phyloP scores from a whole-genome alignment of 53 echinoderm and acorn worm species.

The Hippasteria phrygiana region DNA sequence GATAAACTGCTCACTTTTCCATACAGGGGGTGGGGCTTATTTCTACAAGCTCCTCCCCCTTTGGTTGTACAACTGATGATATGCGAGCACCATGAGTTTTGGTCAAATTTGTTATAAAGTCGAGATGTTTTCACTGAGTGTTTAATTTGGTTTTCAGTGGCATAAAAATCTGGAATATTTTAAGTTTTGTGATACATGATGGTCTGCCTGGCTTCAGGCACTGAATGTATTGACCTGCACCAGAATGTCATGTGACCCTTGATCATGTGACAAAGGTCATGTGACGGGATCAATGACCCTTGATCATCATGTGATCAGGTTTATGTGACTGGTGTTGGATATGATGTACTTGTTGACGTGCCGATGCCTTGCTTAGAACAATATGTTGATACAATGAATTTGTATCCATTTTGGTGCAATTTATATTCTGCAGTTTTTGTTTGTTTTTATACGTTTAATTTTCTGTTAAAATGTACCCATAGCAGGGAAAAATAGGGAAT shows the following conservation, averaged over 20 bases:
- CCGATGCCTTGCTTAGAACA: conserved; percentile 22
- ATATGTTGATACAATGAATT: conserved; percentile 5
- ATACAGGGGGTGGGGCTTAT: no score
- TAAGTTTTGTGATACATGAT: conserved; percentile 2
- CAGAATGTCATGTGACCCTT: background rate
- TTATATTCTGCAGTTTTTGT: background rate
- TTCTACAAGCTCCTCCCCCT: no score
- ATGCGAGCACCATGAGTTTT: no score
- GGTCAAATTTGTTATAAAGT: no score
- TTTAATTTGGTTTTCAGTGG: no score
- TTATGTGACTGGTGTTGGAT: conserved; percentile 17
- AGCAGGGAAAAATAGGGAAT: no score
- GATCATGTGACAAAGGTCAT: conserved; percentile 12
- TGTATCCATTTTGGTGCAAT: conserved; percentile 43
- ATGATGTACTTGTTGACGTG: conserved; percentile 60
- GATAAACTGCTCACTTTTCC: no score
- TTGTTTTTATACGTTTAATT: background rate
- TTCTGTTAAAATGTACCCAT: background rate
- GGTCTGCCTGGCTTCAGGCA: conserved; percentile 25
- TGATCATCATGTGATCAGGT: no score
- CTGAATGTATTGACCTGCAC: conserved; percentile 36
- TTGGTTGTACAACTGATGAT: no score
- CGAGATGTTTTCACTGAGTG: no score
- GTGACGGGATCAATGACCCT: no score
- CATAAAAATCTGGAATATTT: background rate